Conservation (phyloP, 1,140 invertebrate species). For the Mizuhopecten yessoensis region DNA sequence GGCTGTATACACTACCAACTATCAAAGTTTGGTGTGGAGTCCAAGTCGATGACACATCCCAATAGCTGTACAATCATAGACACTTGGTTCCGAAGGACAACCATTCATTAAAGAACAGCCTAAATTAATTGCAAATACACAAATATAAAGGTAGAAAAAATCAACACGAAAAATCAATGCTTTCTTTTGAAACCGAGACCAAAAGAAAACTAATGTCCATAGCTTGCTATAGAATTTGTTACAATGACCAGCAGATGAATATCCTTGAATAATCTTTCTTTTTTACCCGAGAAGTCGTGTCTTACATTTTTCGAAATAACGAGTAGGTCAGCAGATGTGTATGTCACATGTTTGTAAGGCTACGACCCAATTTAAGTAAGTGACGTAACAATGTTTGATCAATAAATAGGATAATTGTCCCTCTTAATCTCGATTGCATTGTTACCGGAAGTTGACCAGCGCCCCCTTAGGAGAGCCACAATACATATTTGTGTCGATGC, state of each 20-base stretch:
- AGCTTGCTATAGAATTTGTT: background rate
- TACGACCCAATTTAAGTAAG: background rate
- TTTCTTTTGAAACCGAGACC: background rate
- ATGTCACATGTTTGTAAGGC: background rate
- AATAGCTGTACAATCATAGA: background rate
- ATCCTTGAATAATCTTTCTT: no score
- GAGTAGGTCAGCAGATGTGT: conserved; percentile 9
- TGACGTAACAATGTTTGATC: background rate
- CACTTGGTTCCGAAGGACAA: background rate
- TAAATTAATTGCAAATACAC: no score
- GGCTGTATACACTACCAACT: background rate
- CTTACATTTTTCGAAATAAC: background rate
- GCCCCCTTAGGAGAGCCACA: background rate
- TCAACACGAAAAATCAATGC: background rate
- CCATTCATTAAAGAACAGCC: no score
- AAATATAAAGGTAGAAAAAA: background rate
- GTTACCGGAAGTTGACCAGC: background rate
- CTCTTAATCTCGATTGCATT: background rate
- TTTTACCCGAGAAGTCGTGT: no score
- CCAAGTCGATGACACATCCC: background rate
- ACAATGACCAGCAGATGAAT: no score
- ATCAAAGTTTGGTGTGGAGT: no score
- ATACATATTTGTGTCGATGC: conserved; percentile 1
- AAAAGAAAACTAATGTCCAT: background rate
- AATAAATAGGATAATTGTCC: background rate